These are phyloP conservation scores for Lontra canadensis DNA, from an alignment of 2,113 vertebrate species.

Conservation along the genomic window DNA sequence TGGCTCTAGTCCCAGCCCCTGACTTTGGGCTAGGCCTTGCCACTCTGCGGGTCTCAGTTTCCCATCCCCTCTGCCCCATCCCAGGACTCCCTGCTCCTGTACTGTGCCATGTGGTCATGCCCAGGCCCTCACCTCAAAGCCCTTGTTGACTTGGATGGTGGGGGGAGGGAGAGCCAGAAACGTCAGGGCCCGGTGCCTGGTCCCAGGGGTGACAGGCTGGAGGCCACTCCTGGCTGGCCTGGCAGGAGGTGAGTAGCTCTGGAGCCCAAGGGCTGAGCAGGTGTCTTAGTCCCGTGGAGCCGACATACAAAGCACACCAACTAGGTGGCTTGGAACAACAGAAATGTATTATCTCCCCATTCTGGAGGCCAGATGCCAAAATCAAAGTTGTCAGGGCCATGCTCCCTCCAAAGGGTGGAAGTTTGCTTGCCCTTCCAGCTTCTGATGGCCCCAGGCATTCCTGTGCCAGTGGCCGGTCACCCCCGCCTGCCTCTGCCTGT, in stretches of 20 bases:
- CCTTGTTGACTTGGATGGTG: neutral
- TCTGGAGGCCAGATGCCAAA: neutral
- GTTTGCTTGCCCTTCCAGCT: neutral
- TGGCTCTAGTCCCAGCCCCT: neutral
- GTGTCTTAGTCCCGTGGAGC: neutral
- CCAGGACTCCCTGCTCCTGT: neutral
- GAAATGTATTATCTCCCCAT: neutral
- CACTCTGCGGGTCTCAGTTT: neutral
- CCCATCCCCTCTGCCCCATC: neutral
- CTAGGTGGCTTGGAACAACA: neutral
- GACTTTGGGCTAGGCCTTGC: neutral
- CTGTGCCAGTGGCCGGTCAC: neutral
- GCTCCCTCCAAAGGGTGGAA: rapidly evolving
- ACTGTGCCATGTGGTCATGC: neutral
- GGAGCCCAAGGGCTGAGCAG: neutral
- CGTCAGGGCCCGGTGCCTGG: neutral
- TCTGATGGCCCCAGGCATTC: neutral
- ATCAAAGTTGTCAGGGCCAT: neutral
- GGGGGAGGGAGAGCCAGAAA: neutral
- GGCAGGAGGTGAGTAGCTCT: neutral
- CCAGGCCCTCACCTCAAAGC: neutral
- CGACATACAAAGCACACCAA: too few relatives aligned
- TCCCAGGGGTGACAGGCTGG: neutral
- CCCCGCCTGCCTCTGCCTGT: neutral
- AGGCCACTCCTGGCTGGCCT: neutral